Evolutionary conservation across 1,140 invertebrate species (phyloP).

Genomic region (Neoseiulus cucumeris): DNA sequence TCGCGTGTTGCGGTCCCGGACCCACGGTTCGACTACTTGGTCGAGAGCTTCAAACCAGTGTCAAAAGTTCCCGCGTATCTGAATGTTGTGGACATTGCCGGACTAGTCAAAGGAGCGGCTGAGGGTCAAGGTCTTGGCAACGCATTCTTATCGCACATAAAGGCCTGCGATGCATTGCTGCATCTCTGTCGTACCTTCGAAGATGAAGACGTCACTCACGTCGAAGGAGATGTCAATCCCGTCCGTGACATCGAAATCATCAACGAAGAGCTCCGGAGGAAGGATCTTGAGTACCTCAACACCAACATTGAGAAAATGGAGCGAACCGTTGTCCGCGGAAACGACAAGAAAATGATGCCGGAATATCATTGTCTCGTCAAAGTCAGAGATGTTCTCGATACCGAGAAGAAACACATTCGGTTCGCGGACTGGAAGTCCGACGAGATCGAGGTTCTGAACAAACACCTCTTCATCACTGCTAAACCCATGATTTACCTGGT

Average conservation of each 20-base stretch:
- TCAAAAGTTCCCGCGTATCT: conserved; percentile 86
- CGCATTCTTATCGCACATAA: conserved; percentile 93
- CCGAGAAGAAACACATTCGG: conserved; percentile 78
- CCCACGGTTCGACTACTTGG: conserved; percentile 73
- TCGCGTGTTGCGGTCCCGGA: conserved; percentile 96
- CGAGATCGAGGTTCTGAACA: conserved; percentile 95
- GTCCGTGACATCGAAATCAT: conserved; percentile 92
- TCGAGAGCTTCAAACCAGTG: conserved; percentile 77
- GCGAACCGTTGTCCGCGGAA: conserved; percentile 58
- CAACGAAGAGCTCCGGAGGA: conserved; percentile 75
- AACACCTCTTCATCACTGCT: conserved; percentile 88
- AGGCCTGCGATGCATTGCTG: conserved; percentile 96
- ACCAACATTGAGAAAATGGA: conserved; percentile 67
- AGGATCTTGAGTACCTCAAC: conserved; percentile 70
- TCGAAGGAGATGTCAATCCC: conserved; percentile 95
- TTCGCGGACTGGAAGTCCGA: conserved; percentile 78
- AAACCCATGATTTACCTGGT: conserved; percentile 95
- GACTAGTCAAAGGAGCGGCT: conserved; percentile 87
- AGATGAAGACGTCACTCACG: conserved; percentile 90
- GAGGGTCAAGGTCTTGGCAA: conserved; percentile 97
- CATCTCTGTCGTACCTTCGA: conserved; percentile 95
- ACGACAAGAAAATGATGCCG: conserved; percentile 87
- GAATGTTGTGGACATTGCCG: conserved; percentile 95
- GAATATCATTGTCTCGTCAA: conserved; percentile 76
- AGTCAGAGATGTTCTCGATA: conserved; percentile 59